phyloP scores from a whole-genome alignment of 2,113 vertebrate species.

The Budorcas taxicolor region DNA sequence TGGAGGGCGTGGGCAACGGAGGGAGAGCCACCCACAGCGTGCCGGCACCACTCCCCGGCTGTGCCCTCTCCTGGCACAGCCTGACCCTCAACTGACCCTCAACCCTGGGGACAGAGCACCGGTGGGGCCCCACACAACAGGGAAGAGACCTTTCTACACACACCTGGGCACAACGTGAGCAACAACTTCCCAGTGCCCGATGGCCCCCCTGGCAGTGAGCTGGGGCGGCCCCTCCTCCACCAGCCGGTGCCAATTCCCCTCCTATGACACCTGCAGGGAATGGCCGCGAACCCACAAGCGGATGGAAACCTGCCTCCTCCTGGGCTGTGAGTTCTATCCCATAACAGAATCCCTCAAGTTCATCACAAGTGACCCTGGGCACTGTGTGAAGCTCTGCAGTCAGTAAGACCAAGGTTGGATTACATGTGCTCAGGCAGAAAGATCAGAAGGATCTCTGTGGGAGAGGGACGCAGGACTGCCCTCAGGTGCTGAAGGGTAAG shows the following conservation, averaged over 20 bases:
- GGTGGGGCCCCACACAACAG: accelerated
- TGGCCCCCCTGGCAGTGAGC: not conserved
- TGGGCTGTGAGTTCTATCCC: not conserved
- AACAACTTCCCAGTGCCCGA: not conserved
- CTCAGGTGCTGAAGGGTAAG: not conserved
- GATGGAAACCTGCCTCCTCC: not conserved
- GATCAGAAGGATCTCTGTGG: not conserved
- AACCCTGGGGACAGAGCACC: not conserved
- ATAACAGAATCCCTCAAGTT: not conserved
- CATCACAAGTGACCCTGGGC: not conserved
- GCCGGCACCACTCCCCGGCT: no score
- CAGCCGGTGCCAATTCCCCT: not conserved
- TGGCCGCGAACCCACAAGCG: not conserved
- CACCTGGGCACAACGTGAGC: not conserved
- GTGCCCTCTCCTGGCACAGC: not conserved
- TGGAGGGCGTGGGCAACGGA: not conserved
- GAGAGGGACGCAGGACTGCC: not conserved
- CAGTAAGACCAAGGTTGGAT: not conserved
- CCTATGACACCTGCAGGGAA: not conserved
- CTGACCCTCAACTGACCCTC: not conserved
- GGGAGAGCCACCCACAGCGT: not conserved
- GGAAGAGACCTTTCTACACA: not conserved
- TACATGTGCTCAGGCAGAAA: not conserved
- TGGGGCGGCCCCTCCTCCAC: not conserved
- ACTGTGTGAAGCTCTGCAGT: not conserved